These are phyloP conservation scores for Rhinatrema bivittatum DNA, from an alignment of 2,797 vertebrate genomes.

Conservation along the genomic window DNA sequence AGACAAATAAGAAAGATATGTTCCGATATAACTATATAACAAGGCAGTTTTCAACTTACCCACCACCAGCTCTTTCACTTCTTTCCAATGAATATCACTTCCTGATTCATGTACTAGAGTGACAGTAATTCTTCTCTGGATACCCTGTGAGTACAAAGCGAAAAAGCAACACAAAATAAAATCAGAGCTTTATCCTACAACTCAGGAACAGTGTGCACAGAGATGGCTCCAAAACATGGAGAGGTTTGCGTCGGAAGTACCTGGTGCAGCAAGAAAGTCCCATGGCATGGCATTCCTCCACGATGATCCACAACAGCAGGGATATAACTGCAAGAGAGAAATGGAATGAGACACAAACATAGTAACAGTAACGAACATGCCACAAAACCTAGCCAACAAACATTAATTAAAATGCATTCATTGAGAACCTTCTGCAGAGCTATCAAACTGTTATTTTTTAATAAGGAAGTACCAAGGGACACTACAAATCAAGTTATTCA, in stretches of 20 bases:
- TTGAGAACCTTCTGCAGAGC: too few species aligned
- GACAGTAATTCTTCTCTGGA: conserved; percentile 87
- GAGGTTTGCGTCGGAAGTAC: conserved; percentile 32
- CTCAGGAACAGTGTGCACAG: accelerated
- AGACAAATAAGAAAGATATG: too few species aligned
- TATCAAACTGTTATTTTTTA: too few species aligned
- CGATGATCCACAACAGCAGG: conserved; percentile 92
- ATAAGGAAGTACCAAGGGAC: too few species aligned
- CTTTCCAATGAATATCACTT: conserved; percentile 85
- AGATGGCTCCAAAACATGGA: not conserved
- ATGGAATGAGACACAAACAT: not conserved
- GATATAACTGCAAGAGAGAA: conserved; percentile 73
- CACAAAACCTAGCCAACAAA: too few species aligned
- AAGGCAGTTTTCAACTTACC: too few species aligned
- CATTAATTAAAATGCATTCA: too few species aligned
- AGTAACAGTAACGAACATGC: too few species aligned
- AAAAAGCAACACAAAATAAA: not conserved
- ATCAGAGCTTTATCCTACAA: not conserved
- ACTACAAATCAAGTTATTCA: too few species aligned
- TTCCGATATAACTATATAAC: too few species aligned
- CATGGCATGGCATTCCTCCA: conserved; percentile 89
- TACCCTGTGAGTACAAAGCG: conserved; percentile 63
- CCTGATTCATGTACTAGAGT: conserved; percentile 90
- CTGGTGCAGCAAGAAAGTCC: conserved; percentile 94
- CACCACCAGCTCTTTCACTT: conserved; percentile 91